Evolutionary conservation across 2,888 invertebrate genomes (phyloP).

Genomic region (Apodemia hepburni): DNA sequence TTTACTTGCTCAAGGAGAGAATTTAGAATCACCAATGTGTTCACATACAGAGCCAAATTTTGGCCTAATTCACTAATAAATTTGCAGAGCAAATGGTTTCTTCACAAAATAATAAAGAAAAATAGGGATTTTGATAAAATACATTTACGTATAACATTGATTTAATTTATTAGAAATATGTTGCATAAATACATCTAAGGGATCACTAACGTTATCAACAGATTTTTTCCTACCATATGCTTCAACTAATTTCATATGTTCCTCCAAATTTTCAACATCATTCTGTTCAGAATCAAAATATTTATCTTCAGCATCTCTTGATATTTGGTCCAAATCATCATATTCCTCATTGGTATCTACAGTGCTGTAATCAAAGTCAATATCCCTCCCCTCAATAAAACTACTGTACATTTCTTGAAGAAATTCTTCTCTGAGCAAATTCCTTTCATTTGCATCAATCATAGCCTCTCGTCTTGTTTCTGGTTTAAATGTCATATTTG

Average conservation of each 20-base stretch:
- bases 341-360: conserved; percentile 91
- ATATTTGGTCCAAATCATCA: conserved; percentile 84
- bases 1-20: background rate
- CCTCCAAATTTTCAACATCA: conserved; percentile 69
- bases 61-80: background rate
- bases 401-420: conserved; percentile 90
- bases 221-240: conserved; percentile 51
- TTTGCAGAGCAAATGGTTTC: background rate
- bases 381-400: conserved; percentile 91
- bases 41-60: background rate
- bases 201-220: conserved; percentile 74
- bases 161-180: conserved; percentile 64
- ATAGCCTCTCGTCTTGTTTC: conserved; percentile 50
- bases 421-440: conserved; percentile 89
- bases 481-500: conserved; percentile 47
- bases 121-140: background rate
- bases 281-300: conserved; percentile 94
- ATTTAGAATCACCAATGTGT: background rate
- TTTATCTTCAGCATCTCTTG: conserved; percentile 92
- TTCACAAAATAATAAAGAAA: background rate
- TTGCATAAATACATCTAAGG: conserved; percentile 87
- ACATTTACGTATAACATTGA: conserved; percentile 15
- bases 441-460: conserved; percentile 80
- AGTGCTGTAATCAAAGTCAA: conserved; percentile 89
- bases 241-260: conserved; percentile 60